Percentiles rank a stretch among this genome's conserved stretches.
Evolutionary conservation across 2,888 invertebrate genomes (phyloP).

Genomic region (Copidosoma aretas): DNA sequence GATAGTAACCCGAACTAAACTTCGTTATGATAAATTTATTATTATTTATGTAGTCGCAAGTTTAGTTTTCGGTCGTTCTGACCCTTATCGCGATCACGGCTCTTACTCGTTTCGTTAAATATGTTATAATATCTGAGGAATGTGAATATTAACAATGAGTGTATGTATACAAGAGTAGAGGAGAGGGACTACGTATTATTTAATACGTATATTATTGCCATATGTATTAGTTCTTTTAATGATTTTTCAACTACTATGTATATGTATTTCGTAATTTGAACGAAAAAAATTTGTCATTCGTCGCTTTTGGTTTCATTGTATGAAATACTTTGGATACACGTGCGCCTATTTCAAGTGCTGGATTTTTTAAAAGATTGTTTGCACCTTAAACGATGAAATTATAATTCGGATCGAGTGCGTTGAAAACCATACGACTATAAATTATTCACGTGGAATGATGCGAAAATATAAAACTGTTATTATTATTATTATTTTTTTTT

Average conservation of each 20-base stretch:
- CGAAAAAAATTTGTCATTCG: slow-evolving; percentile 4
- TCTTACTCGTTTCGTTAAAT: slow-evolving; percentile 33
- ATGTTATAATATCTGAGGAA: slow-evolving; percentile 24
- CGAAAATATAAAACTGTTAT: too few relatives aligned
- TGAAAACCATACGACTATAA: too few relatives aligned
- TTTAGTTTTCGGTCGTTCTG: slow-evolving; percentile 24
- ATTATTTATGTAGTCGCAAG: slow-evolving; percentile 34
- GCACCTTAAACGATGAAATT: slow-evolving; percentile 10
- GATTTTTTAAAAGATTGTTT: neutral
- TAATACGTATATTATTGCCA: slow-evolving; percentile 36
- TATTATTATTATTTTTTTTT: too few relatives aligned
- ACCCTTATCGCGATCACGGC: slow-evolving; percentile 25
- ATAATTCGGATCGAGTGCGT: too few relatives aligned
- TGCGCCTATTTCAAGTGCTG: too few relatives aligned
- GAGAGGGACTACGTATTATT: slow-evolving; percentile 21
- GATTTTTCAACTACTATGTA: neutral
- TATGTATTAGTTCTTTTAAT: slow-evolving; percentile 30
- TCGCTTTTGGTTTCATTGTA: neutral
- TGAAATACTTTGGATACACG: too few relatives aligned
- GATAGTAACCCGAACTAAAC: slow-evolving; percentile 19
- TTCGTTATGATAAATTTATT: slow-evolving; percentile 27
- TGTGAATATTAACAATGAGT: slow-evolving; percentile 27
- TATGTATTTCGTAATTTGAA: neutral
- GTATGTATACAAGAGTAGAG: too few relatives aligned
- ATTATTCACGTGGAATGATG: too few relatives aligned